Percentiles rank a stretch among this genome's conserved stretches.
These are phyloP conservation scores for Hypomecis atomaria DNA, from an alignment of 2,888 invertebrate species.

Conservation along the genomic window DNA sequence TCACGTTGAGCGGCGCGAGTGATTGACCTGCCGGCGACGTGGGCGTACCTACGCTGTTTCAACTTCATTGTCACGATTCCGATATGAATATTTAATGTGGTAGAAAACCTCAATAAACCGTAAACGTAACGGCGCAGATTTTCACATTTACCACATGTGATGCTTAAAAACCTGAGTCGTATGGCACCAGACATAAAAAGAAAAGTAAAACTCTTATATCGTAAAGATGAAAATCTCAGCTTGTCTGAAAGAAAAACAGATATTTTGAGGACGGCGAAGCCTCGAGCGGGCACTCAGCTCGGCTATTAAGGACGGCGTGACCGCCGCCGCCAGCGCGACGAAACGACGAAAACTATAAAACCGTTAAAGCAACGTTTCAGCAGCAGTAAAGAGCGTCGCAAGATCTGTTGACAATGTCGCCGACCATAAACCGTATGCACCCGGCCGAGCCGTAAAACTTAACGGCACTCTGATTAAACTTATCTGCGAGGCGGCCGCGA, in stretches of 20 bases:
- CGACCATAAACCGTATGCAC: constrained; percentile 83
- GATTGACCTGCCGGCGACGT: constrained; percentile 38
- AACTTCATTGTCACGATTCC: constrained; percentile 35
- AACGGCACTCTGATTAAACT: constrained; percentile 83
- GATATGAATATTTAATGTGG: constrained; percentile 37
- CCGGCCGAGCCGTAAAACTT: constrained; percentile 79
- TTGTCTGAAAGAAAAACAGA: constrained; percentile 75
- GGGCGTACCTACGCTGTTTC: constrained; percentile 33
- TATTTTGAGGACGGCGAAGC: constrained; percentile 75
- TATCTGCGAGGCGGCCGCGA: constrained; percentile 69
- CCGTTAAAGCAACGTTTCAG: constrained; percentile 84
- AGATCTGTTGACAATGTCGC: constrained; percentile 85
- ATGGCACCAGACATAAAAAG: constrained; percentile 56
- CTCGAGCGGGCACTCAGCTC: constrained; percentile 82
- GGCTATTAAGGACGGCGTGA: constrained; percentile 81
- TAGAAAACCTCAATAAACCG: constrained; percentile 18
- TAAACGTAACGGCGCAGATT: constrained; percentile 20
- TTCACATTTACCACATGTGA: constrained; percentile 36
- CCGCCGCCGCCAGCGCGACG: constrained; percentile 81
- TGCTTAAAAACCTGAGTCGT: constrained; percentile 38
- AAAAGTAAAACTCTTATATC: constrained; percentile 69
- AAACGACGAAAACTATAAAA: constrained; percentile 84
- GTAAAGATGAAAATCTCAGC: constrained; percentile 79
- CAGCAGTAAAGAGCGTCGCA: constrained; percentile 83
- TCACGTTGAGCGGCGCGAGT: constrained; percentile 31